A percentile compares a stretch with the other conserved stretches of the same genome.
Conservation (phyloP, 2,113 vertebrate genomes). For the Potamarius usumacintae region DNA sequence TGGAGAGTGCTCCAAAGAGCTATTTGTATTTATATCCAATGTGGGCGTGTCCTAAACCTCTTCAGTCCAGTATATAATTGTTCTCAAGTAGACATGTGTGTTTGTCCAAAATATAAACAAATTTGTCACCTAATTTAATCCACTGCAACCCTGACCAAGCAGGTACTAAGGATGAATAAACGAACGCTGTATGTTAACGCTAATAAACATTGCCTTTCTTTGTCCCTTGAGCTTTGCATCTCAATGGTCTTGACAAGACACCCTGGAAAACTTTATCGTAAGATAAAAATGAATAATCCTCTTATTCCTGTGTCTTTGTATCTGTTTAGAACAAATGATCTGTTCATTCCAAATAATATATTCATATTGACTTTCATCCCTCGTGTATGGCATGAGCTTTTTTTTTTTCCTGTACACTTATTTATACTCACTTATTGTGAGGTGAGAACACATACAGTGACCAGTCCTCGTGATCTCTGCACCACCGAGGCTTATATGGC, state of each 20-base stretch:
- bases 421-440: constrained; percentile 81
- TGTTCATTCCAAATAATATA: background rate
- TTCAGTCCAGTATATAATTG: too few relatives aligned
- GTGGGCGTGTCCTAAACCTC: background rate
- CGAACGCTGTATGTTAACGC: background rate
- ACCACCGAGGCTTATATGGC: constrained; percentile 91
- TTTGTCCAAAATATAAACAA: too few relatives aligned
- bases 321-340: background rate
- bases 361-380: background rate
- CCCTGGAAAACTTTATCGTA: background rate
- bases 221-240: background rate
- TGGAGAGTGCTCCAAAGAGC: background rate
- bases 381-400: background rate
- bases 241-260: background rate
- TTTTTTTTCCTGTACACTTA: background rate
- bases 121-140: too few relatives aligned
- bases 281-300: background rate
- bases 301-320: background rate
- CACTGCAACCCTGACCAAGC: background rate
- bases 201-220: background rate
- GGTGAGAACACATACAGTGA: constrained; percentile 90
- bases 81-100: background rate
- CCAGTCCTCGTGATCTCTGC: constrained; percentile 89
- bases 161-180: background rate
- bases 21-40: background rate